Evolutionary conservation across 2,113 vertebrate species (phyloP).

Genomic region (Dicrurus megarhynchus): DNA sequence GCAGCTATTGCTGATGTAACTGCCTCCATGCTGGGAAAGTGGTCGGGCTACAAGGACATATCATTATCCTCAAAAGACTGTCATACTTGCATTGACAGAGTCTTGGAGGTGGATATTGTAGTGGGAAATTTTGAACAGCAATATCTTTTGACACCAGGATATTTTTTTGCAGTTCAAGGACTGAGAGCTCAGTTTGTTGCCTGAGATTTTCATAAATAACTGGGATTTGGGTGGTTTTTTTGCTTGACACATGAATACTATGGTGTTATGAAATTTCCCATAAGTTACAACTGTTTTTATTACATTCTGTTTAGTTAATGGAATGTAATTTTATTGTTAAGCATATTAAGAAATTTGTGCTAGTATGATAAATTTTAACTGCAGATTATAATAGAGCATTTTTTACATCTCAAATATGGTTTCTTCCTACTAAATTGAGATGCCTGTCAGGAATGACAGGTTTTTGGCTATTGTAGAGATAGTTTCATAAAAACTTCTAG

Average conservation of each 20-base stretch:
- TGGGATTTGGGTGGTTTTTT: not conserved
- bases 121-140: not conserved
- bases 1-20: not conserved
- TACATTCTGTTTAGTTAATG: not conserved
- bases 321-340: not conserved
- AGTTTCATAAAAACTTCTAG: not conserved
- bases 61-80: not conserved
- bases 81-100: not conserved
- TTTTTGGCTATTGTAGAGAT: not conserved
- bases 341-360: not conserved
- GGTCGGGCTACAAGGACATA: fast-evolving
- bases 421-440: not conserved
- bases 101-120: not conserved
- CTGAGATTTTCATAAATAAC: not conserved
- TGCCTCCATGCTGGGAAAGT: not conserved
- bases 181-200: not conserved
- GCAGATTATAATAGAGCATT: not conserved
- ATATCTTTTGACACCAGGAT: not conserved
- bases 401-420: not conserved
- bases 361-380: not conserved
- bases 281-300: not conserved
- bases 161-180: not conserved
- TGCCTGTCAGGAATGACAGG: not conserved
- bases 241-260: not conserved
- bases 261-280: not conserved